Base-by-base conservation (phyloP, 2,113 vertebrate genomes). In the Eulemur rufifrons region DNA sequence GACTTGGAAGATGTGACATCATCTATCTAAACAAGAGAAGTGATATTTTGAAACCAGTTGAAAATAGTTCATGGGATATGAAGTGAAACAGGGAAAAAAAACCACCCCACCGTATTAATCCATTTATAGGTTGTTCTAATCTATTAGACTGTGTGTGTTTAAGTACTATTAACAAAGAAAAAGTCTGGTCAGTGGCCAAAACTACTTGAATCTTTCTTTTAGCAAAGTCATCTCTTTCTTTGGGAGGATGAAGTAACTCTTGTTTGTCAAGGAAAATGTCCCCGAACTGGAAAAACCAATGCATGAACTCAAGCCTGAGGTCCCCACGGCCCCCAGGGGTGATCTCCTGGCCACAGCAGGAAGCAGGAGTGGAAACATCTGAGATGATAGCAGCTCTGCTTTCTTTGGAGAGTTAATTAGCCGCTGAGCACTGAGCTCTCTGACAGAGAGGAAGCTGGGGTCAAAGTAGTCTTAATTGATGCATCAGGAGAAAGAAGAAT, bases 321-420 rank as follows among this genome's bases (percentile, higher is more conserved):
- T n/a, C 32, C 85, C 78, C 13, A 15, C n/a, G 17, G n/a, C 29
- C 84, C 61, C n/a, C 1, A 1, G 34, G 17, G 11, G n/a, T 25
- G 50, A 71, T 27, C 69, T 54, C 14, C 47, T 0, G 61, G 47
- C 54, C 47, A 29, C 1, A 12, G 27, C 63, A 54, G 89, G 94
- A 83, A 93, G 39, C 1, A 0, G 56, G 80, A 69, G 39, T 54
- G 14, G 23, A 52, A 73, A 39, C 77, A n/a, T 42, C 0, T 1
- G 3, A 32, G 34, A 5, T 37, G 42, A 25, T 0, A 23, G 63
- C 56, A 82, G 61, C 66, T 59, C 21, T 1, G 78, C 86, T 97
- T 81, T 82, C 97, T 96, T 85, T 61, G 52, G 86, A 94, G 89
- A 94, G 94, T 85, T 97, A 89, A 87, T 97, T 94, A 96, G 88